Evolutionary conservation across 2,888 invertebrate genomes (phyloP), one percentile per base, ranked within the genome.

Genomic region (Timema cristinae): DNA sequence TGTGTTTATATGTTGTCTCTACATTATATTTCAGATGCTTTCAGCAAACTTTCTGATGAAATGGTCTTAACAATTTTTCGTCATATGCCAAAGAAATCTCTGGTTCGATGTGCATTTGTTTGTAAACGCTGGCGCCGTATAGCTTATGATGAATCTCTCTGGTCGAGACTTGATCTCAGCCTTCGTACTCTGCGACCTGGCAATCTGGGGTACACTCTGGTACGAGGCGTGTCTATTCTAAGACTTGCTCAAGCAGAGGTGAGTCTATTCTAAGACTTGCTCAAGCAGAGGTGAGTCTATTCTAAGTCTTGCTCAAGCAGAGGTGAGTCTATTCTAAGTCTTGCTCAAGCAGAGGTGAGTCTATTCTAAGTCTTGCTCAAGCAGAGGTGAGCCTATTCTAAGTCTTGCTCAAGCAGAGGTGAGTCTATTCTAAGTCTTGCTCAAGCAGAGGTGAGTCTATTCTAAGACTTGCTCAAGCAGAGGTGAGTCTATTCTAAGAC

Each of bases 131-230:
- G 95, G 88, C 87, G 90, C 79, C 83, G 90, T 76, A 86, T 96
- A 74, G 89, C 90, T 5, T 89, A 89, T 70, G 95, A 97, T 80
- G 95, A 95, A 78, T 90, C 90, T 0, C 82, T 97, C 0, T 97
- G 97, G 97, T 89, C 90, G 61, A 85, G 94, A 16, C 82, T 96
- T 75, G 95, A 97, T 81, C 83, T 95, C 16, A 90, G 92, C 9
- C 87, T 89, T 73, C 89, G 89, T 77, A 87, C 88, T 0, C 79
- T 97, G 9, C 83, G 85, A 15, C 84, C 86, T 11, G 90, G 90
- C 63, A 89, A 91, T 0, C 79, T 97, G 9, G 92, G 91, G 1
- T 86, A 89, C 75, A 88, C 96, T 73, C 78, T 95, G n/a, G 86
- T 86, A 13, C 86, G 93, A 75, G 94, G 95, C 78, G 91, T 94